Conservation (phyloP, 2,113 vertebrate genomes). For the Calidris pugnax region DNA sequence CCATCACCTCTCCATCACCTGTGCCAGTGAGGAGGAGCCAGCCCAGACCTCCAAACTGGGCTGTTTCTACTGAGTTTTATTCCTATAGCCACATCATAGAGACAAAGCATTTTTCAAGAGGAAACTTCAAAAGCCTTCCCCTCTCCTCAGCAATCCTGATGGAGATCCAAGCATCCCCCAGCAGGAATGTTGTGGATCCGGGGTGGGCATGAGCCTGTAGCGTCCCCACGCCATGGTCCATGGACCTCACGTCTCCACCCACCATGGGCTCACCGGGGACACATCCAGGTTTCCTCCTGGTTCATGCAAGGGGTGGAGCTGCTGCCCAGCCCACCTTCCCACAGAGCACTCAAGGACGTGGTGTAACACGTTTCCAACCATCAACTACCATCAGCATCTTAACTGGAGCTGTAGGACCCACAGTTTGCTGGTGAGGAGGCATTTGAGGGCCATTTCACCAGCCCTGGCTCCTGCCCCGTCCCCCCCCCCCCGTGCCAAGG, state of each 20-base stretch:
- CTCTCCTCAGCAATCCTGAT: rapidly evolving
- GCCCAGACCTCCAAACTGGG: background rate
- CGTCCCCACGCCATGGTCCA: rapidly evolving
- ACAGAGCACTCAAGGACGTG: rapidly evolving
- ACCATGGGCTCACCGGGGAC: rapidly evolving
- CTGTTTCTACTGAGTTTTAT: background rate
- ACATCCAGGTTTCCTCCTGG: background rate
- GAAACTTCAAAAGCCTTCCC: background rate
- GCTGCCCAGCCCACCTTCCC: background rate
- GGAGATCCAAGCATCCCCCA: background rate
- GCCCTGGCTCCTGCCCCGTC: background rate
- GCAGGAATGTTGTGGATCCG: rapidly evolving
- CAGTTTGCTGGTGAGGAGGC: background rate
- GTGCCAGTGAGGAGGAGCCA: background rate
- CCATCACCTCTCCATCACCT: background rate
- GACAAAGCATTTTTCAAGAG: background rate
- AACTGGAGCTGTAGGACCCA: background rate
- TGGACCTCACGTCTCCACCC: background rate
- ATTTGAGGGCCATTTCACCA: background rate
- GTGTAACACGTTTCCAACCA: background rate
- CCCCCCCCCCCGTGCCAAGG: rapidly evolving
- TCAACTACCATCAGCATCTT: background rate
- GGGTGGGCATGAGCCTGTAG: background rate
- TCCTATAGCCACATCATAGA: background rate
- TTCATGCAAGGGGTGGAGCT: background rate